Base-by-base conservation (phyloP, 2,113 vertebrate species). In the Genyomyrus donnyi region DNA sequence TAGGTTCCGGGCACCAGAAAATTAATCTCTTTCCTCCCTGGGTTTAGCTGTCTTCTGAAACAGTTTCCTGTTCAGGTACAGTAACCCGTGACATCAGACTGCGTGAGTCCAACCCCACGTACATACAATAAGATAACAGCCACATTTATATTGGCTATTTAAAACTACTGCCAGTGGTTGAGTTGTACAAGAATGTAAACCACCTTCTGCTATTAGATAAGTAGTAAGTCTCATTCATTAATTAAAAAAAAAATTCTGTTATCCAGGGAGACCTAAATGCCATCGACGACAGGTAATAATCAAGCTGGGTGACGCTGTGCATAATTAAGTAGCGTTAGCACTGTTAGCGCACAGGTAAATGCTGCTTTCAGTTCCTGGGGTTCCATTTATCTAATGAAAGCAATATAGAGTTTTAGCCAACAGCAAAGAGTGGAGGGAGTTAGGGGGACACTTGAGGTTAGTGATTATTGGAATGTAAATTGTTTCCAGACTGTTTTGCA, bases 391-490 rank as follows among this genome's bases (percentile, higher is more conserved):
- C 31, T 77, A 77, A 39, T 77, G 70, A 77, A 77, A 74, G 31
- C 13, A 74, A 35, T 74, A 31, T 31, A 35, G 66, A 74, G 66
- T 74, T 77, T 77, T 39, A 77, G 70, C 70, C 70, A 77, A 39
- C 5, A 77, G 31, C 70, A 31, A 74, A 77, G 1, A 3, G 10
- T 5, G 70, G 3, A 9, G 24, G 21, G 70, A 2, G 74, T 17
- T 5, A 6, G 52, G 52, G 74, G 6, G 13, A 5, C 35, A 39
- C 5, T 7, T 19, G 27, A 39, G 5, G 6, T 42, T 80, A 80
- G 74, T 80, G 74, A 80, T 80, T 80, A 80, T 80, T 70, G 35
- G 19, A 80, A 80, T 80, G 74, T 31, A 77, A 39, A 77, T 77
- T 77, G 31, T 19, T 80, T 39, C 31, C 17, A 42, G 35, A 7